Conservation (phyloP, 2,888 invertebrate genomes). For the Lycocerus yunnanus region DNA sequence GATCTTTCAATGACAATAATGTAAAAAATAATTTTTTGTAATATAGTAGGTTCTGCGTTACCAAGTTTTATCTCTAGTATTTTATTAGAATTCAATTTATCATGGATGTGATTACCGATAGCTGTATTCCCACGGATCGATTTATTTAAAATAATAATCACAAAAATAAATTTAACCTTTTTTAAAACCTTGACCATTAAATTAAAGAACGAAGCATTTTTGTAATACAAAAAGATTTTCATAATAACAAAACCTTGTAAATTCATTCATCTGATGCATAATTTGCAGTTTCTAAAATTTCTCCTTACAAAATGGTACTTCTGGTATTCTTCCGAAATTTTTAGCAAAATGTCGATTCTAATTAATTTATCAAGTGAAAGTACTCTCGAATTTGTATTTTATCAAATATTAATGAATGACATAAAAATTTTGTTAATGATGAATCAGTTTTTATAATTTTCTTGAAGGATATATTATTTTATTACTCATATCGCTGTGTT, state of each 20-base stretch:
- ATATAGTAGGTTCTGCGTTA: neutral
- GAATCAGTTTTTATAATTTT: neutral
- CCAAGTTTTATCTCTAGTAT: neutral
- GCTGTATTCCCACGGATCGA: neutral
- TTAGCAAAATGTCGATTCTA: neutral
- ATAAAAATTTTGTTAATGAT: neutral
- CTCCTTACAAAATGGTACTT: neutral
- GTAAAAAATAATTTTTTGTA: neutral
- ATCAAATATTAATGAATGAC: neutral
- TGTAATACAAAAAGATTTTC: neutral
- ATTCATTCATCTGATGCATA: neutral
- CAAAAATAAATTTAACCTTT: neutral
- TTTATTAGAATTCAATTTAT: neutral
- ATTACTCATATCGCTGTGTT: neutral
- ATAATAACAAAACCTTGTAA: neutral
- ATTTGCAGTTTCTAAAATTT: neutral
- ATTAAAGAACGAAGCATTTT: neutral
- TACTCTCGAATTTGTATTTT: neutral
- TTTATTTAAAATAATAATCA: neutral
- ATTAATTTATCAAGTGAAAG: neutral
- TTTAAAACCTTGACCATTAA: neutral
- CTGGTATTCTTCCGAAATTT: neutral
- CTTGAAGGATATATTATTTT: neutral
- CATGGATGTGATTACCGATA: neutral
- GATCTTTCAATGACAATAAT: neutral